Percentiles rank a stretch among this genome's conserved stretches.
Evolutionary conservation across 2,888 invertebrate species (phyloP).

Genomic region (Epirrhoe alternata): DNA sequence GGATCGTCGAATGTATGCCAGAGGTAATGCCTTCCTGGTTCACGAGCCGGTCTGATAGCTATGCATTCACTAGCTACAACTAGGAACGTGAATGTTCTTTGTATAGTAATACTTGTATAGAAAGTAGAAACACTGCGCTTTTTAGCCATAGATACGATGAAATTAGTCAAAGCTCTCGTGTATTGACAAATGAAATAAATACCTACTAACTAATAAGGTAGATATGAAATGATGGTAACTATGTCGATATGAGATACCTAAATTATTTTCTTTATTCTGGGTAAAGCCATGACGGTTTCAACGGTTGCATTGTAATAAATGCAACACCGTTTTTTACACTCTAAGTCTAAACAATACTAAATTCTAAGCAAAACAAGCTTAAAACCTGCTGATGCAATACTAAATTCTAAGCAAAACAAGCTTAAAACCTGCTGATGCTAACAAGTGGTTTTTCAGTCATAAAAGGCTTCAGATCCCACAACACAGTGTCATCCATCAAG

Average conservation of each 20-base stretch:
- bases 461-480: slow-evolving; percentile 59
- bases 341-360: too few relatives aligned
- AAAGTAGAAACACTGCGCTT: background rate
- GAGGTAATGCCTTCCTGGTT: slow-evolving; percentile 71
- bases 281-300: too few relatives aligned
- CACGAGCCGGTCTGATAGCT: slow-evolving; percentile 29
- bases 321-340: too few relatives aligned
- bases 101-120: background rate
- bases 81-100: background rate
- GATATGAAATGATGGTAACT: too few relatives aligned
- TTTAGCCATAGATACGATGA: background rate
- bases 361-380: slow-evolving; percentile 44
- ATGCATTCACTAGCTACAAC: slow-evolving; percentile 10
- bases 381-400: too few relatives aligned
- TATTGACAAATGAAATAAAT: background rate
- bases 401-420: slow-evolving; percentile 42
- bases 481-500: slow-evolving; percentile 65
- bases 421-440: slow-evolving; percentile 48
- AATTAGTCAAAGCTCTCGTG: background rate
- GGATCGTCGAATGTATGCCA: slow-evolving; percentile 70
- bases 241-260: too few relatives aligned
- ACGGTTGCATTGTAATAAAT: too few relatives aligned
- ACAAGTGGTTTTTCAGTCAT: slow-evolving; percentile 50
- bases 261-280: too few relatives aligned
- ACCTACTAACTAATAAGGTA: too few relatives aligned